Evolutionary conservation across 2,888 invertebrate species (phyloP), one percentile per base, ranked within the genome.

Genomic region (Clepsis dumicolana): DNA sequence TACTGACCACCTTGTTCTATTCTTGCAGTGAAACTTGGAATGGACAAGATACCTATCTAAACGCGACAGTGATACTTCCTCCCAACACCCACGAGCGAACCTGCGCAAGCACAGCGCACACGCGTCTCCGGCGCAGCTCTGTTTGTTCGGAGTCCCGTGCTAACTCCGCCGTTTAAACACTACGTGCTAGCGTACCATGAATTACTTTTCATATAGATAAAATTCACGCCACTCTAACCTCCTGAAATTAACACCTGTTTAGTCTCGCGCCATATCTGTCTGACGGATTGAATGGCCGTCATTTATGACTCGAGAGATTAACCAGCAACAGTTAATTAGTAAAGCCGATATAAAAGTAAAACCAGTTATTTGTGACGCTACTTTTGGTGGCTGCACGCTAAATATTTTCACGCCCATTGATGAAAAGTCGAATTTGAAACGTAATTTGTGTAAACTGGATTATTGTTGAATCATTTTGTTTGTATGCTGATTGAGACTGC

Each of bases 201-300:
- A 93, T 93, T 93, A 90, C 91, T 93, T 93, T 93, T 93, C 93
- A 92, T 93, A 93, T 93, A 93, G 93, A 93, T 93, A 93, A 93
- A 93, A 93, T 93, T 93, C 92, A 93, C 93, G 92, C 87, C 85
- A 85, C 93, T 91, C 93, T 93, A 93, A 93, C 88, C 90, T 93
- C 91, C 90, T 90, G 92, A 93, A 92, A 93, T 93, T 93, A 93
- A 90, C 93, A 93, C 93, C 92, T 87, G 88, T 86, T 91, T 88
- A 88, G 88, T 84, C 86, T 86, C 86, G 83, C 83, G 82, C 85
- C 87, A 80, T 87, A 84, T 82, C 81, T 78, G 84, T 79, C 82
- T 82, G 21, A 52, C 70, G 61, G 72, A 66, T 69, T 80, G 79
- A 77, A 76, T 74, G 76, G 65, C 65, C 71, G 65, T 75, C 77